These are phyloP conservation scores for Aspidiotus rigidus DNA, from an alignment of 2,888 invertebrate species.

Conservation along the genomic window DNA sequence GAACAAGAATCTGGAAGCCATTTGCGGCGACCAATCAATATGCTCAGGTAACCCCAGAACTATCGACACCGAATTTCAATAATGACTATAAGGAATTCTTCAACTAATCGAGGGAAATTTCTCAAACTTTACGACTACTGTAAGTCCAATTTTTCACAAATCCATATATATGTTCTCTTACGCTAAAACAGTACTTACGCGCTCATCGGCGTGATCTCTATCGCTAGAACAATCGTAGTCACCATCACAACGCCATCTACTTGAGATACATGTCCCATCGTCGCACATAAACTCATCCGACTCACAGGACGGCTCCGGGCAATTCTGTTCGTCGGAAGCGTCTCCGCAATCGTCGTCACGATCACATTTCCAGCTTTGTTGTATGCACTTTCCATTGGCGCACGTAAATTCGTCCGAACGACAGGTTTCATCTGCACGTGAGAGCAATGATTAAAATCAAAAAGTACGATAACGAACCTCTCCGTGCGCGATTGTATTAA, in stretches of 20 bases:
- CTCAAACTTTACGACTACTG: too few species aligned
- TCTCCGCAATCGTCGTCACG: slow-evolving; percentile 81
- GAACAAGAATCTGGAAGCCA: too few species aligned
- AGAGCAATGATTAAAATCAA: neutral
- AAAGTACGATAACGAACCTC: too few species aligned
- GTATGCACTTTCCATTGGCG: slow-evolving; percentile 77
- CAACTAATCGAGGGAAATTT: too few species aligned
- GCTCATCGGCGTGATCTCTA: slow-evolving; percentile 61
- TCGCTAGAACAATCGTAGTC: slow-evolving; percentile 70
- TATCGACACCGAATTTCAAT: too few species aligned
- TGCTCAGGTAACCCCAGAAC: too few species aligned
- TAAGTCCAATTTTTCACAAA: neutral
- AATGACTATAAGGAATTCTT: too few species aligned
- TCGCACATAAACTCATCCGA: slow-evolving; percentile 68
- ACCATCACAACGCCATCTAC: slow-evolving; percentile 78
- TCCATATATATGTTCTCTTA: neutral
- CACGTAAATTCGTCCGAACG: slow-evolving; percentile 89
- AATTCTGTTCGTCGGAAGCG: slow-evolving; percentile 68
- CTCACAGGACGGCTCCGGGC: slow-evolving; percentile 60
- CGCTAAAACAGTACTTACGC: slow-evolving; percentile 45
- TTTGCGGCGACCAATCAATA: too few species aligned
- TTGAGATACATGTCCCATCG: slow-evolving; percentile 65
- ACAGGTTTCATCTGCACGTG: slow-evolving; percentile 73
- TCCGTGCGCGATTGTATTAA: too few species aligned
- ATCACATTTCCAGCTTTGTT: slow-evolving; percentile 77